Evolutionary conservation across 1,140 invertebrate species (phyloP).

Genomic region (Brachionus plicatilis): DNA sequence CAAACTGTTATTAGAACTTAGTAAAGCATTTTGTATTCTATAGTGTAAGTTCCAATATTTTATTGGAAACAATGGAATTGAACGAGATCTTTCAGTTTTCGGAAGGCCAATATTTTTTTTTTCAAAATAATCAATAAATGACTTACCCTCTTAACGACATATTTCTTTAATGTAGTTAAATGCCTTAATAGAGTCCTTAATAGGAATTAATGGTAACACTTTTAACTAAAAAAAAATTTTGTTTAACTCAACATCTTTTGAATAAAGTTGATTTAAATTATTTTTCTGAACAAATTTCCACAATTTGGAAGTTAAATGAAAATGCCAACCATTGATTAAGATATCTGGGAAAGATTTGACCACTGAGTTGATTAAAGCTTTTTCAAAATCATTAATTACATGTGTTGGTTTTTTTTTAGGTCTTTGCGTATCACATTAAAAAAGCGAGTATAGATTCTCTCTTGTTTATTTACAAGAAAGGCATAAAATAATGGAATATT

Average conservation of each 20-base stretch:
- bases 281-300: neutral
- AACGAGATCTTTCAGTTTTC: too few relatives aligned
- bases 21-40: too few relatives aligned
- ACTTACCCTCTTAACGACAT: neutral
- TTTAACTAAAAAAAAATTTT: neutral
- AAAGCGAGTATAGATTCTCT: neutral
- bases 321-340: neutral
- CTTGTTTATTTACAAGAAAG: neutral
- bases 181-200: neutral
- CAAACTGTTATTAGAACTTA: too few relatives aligned
- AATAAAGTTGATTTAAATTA: neutral
- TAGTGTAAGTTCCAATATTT: too few relatives aligned
- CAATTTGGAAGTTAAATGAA: constrained; percentile 1
- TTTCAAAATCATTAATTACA: neutral
- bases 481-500: constrained; percentile 4
- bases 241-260: neutral
- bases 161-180: neutral
- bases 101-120: too few relatives aligned
- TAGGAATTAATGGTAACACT: neutral
- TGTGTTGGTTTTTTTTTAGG: neutral
- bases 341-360: neutral
- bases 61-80: too few relatives aligned
- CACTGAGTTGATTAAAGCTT: neutral
- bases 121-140: neutral
- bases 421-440: neutral